Evolutionary conservation across 2,797 vertebrate genomes (phyloP).

Genomic region (Champsocephalus esox): DNA sequence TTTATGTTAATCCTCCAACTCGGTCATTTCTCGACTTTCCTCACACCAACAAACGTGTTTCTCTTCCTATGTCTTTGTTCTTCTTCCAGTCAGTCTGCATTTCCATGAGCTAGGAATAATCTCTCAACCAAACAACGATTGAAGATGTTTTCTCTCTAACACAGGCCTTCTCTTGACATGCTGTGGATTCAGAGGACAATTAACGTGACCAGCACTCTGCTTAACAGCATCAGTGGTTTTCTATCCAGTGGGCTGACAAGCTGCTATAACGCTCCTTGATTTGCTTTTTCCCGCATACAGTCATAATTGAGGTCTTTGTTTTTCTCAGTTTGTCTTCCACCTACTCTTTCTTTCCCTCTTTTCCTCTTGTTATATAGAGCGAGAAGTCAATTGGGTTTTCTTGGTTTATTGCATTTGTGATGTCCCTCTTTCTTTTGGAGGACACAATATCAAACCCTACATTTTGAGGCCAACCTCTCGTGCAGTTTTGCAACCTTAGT

Average conservation of each 20-base stretch:
- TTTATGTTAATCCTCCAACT: too few relatives aligned
- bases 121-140: neutral
- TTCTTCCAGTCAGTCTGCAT: neutral
- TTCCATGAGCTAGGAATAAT: neutral
- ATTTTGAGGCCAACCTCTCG: neutral
- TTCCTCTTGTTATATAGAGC: neutral
- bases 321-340: too few relatives aligned
- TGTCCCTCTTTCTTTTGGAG: neutral
- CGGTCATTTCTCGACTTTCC: too few relatives aligned
- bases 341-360: neutral
- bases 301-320: slow-evolving; percentile 5
- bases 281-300: slow-evolving; percentile 20
- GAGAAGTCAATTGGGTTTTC: neutral
- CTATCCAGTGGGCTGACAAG: slow-evolving; percentile 1
- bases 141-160: neutral
- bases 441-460: neutral
- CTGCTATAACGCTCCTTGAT: neutral
- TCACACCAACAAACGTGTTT: neutral
- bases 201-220: neutral
- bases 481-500: neutral
- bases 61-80: neutral
- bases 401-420: neutral
- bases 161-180: neutral
- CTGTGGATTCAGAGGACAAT: slow-evolving; percentile 11
- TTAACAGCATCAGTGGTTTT: slow-evolving; percentile 23